Evolutionary conservation across 2,113 vertebrate genomes (phyloP), one percentile per base, ranked within the genome.

Genomic region (Sciurus niger): DNA sequence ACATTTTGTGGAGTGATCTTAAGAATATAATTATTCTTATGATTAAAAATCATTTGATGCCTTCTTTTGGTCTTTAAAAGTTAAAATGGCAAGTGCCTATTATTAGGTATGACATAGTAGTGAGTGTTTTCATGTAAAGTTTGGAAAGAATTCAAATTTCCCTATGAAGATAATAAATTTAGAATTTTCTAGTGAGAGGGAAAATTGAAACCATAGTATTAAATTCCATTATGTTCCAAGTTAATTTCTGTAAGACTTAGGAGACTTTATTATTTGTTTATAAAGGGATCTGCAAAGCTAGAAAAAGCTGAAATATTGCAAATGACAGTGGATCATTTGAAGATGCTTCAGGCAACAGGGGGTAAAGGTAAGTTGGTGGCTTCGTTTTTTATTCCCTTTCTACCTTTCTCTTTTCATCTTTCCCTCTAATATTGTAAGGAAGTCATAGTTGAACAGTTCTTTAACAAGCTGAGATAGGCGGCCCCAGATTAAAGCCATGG

Each of bases 271-370:
- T 97, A 97, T 97, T 96, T 97, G 90, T 98, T 96, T 98, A 97
- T 98, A 93, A 96, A 99, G 99, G 99, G 99, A 89, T 99, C 99
- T 95, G 99, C 99, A 95, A 99, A 99, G 98, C 99, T 99, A 97
- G 99, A 99, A 99, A 99, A 99, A 97, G 99, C 99, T 0, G 99
- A 99, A 99, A 99, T 99, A 97, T 96, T 99, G 88, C 99, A 99
- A 99, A 99, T 99, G 99, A 99, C 99, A 37, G 99, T 99, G 97
- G 99, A 99, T 98, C 99, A 99, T 97, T 98, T 99, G 98, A 99
- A 99, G 99, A 99, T 99, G 99, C 99, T 99, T 83, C 99, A 99
- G 98, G 99, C 99, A 7, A 99, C 99, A 0, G 99, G 99, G 97
- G 99, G 99, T 88, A 99, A 99, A 99, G 99, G 99, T 99, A 99